A percentile compares a stretch with the other conserved stretches of the same genome.
phyloP scores from a whole-genome alignment of 2,797 vertebrate genomes.

The Acestrorhynchus altus region DNA sequence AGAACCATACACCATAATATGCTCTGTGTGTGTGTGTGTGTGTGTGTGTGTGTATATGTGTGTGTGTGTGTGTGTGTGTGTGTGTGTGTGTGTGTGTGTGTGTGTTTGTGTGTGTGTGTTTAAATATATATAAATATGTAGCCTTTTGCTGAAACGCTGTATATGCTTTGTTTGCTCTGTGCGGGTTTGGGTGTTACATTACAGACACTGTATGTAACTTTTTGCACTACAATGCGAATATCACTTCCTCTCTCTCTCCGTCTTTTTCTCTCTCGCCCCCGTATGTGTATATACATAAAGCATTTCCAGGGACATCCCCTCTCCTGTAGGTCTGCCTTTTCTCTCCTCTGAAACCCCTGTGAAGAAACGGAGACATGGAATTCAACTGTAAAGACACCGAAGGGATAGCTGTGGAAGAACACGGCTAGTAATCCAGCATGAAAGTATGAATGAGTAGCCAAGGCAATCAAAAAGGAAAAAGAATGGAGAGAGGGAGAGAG shows the following conservation, averaged over 20 bases:
- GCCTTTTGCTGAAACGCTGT: no score
- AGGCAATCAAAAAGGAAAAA: background rate
- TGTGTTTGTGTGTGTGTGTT: background rate
- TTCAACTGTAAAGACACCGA: constrained; percentile 19
- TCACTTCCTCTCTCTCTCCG: no score
- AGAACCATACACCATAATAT: constrained; percentile 18
- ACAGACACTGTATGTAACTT: no score
- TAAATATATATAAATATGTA: constrained; percentile 2
- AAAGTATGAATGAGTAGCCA: background rate
- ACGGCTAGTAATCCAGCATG: constrained; percentile 13
- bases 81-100: background rate
- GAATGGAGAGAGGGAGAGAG: background rate
- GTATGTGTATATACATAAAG: background rate
- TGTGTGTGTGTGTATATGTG: background rate
- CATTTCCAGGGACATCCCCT: constrained; percentile 13
- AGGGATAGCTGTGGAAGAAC: constrained; percentile 25
- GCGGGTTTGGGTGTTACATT: no score
- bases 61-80: background rate
- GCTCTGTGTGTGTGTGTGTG: background rate
- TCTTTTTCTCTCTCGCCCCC: no score
- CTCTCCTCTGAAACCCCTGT: constrained; percentile 35
- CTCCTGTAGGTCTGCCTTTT: constrained; percentile 46
- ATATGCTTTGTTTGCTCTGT: no score
- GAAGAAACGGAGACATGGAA: background rate
- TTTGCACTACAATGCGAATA: no score